These are phyloP conservation scores for Ammospiza nelsoni DNA, from an alignment of 2,113 vertebrate genomes.

Conservation along the genomic window DNA sequence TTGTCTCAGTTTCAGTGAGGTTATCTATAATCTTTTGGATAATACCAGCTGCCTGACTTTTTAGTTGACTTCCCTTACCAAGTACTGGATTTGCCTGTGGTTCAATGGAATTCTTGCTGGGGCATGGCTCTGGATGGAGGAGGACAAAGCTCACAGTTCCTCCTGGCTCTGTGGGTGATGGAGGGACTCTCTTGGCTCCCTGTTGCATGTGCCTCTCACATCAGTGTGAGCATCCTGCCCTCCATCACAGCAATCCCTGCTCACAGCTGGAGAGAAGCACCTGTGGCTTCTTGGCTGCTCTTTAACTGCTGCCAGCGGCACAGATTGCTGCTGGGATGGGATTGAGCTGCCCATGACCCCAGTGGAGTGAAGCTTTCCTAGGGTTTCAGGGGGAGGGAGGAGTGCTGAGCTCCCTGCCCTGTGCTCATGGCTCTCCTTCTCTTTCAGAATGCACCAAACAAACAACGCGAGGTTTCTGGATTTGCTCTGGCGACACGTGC, in stretches of 20 bases:
- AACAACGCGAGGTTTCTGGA: conserved; percentile 98
- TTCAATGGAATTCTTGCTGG: background rate
- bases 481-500: conserved; percentile 94
- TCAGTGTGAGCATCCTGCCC: conserved; percentile 1
- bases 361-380: background rate
- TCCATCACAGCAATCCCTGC: background rate
- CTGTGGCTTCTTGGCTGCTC: background rate
- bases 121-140: background rate
- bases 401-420: background rate
- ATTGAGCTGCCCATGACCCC: background rate
- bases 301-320: background rate
- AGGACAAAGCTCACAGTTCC: background rate
- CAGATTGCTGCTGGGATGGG: background rate
- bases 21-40: background rate
- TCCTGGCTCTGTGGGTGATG: background rate
- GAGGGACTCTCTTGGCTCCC: background rate
- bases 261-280: background rate
- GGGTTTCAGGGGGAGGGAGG: background rate
- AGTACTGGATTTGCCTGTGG: background rate
- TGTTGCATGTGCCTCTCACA: background rate
- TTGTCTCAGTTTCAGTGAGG: background rate
- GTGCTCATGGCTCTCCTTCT: conserved; percentile 30
- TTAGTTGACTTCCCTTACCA: background rate
- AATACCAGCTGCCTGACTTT: background rate
- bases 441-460: conserved; percentile 97